phyloP scores from a whole-genome alignment of 2,888 invertebrate species.

The Drosophila paranaensis region DNA sequence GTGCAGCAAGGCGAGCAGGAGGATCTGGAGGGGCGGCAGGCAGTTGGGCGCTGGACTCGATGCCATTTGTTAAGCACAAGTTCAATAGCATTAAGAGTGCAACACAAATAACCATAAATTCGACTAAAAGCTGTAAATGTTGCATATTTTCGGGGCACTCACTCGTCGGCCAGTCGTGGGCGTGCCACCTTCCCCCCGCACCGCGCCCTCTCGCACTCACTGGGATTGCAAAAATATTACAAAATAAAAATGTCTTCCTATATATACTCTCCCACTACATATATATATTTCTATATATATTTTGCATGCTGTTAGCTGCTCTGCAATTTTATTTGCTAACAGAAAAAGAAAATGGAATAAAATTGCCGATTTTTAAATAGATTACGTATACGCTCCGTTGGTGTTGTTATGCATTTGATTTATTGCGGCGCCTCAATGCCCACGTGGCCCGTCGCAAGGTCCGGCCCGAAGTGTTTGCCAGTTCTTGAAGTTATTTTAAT shows the following conservation, averaged over 20 bases:
- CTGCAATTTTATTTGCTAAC: constrained; percentile 33
- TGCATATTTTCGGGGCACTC: constrained; percentile 67
- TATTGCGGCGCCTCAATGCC: constrained; percentile 72
- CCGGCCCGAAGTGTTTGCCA: constrained; percentile 63
- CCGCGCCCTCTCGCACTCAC: constrained; percentile 5
- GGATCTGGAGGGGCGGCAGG: neutral
- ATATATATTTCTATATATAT: constrained; percentile 2
- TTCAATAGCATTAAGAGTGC: constrained; percentile 80
- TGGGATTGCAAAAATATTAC: constrained; percentile 58
- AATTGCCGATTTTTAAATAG: constrained; percentile 67
- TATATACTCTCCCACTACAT: neutral
- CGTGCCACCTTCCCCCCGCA: neutral
- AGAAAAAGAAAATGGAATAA: constrained; percentile 1
- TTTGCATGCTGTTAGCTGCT: constrained; percentile 34
- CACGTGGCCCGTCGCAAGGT: constrained; percentile 31
- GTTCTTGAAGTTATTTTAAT: constrained; percentile 78
- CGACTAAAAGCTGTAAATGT: constrained; percentile 77
- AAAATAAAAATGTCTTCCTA: constrained; percentile 12
- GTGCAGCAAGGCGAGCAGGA: constrained; percentile 2
- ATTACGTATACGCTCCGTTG: constrained; percentile 67
- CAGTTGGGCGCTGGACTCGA: constrained; percentile 28
- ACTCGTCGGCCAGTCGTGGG: constrained; percentile 35
- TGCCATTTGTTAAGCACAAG: constrained; percentile 81
- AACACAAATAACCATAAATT: constrained; percentile 81
- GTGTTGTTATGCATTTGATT: constrained; percentile 54